Conservation (phyloP, 2,113 vertebrate genomes). For the Crotophaga sulcirostris region DNA sequence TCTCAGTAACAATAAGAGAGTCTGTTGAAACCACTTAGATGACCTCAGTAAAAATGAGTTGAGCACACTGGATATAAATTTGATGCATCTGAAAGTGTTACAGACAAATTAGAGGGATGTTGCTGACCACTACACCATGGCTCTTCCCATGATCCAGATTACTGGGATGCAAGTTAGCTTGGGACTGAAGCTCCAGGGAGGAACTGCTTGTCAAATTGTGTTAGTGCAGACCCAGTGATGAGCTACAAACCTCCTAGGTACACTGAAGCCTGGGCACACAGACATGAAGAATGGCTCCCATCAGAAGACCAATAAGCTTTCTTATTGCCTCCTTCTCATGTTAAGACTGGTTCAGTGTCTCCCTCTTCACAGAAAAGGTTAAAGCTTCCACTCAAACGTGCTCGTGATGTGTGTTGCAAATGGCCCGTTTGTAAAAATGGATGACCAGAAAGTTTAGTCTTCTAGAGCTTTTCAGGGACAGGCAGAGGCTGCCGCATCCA, state of each 20-base stretch:
- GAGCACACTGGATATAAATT: neutral
- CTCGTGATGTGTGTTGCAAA: neutral
- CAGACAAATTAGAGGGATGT: neutral
- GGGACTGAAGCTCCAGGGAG: neutral
- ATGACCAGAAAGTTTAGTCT: neutral
- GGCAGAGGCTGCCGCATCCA: neutral
- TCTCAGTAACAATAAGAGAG: neutral
- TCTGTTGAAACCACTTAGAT: neutral
- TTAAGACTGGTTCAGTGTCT: neutral
- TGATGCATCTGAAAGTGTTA: neutral
- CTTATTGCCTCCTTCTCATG: neutral
- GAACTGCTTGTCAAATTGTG: accelerated
- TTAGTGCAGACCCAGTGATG: neutral
- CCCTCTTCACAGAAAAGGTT: neutral
- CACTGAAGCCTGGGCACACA: neutral
- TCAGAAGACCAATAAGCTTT: neutral
- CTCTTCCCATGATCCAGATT: neutral
- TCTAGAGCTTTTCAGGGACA: neutral
- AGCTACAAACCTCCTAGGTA: neutral
- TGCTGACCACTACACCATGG: neutral
- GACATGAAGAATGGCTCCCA: neutral
- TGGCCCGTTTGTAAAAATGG: neutral
- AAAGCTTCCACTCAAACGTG: neutral
- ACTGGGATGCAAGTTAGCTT: neutral
- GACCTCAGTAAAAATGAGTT: neutral